Base-by-base conservation (phyloP, 1,140 invertebrate species). In the Lanistes nyassanus region DNA sequence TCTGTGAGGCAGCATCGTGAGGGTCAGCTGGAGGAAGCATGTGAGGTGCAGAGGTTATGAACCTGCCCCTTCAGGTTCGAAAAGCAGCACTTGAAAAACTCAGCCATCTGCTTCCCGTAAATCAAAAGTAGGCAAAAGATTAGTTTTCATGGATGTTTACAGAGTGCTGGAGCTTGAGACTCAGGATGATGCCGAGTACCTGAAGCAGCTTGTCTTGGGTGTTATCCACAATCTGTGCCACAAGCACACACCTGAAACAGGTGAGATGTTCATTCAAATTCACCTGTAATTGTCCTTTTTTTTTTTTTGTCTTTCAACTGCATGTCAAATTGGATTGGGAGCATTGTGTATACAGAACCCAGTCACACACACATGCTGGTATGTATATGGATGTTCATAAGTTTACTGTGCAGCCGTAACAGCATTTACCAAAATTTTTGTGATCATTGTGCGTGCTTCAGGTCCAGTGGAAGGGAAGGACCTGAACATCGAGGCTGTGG, bases 171-270 rank as follows among this genome's bases (percentile, higher is more conserved):
- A 92, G 74, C 93, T 96, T 76, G 94, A 97, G 80, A 93, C 95
- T 81, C 94, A 96, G 81, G 92, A 92, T 31, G 92, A 93, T n/a
- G 92, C 95, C 0, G 96, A 98, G 87, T 97, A 98, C 84, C 92
- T 94, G 0, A 97, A 97, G 88, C 96, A 98, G 84, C 86, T 97
- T 19, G 90, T 96, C 31, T 87, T 98, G 0, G 93, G 94, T 0
- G 92, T 92, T n/a, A 90, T 97, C 13, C 90, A 94, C 84, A 92
- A 94, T 83, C 92, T 92, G 79, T 94, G 93, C 80, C 89, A 92
- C 81, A 91, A 92, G 77, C 88, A 94, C 3, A 85, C 90, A 16
- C 81, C 51, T 23, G 77, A 79, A 60, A 9, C 62, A 79, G 21
- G 65, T 71, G 70, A 65, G 69, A 74, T 60, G 19, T 29, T 37